Conservation (phyloP, 1,140 invertebrate species). For the Paralvinella palmiformis region DNA sequence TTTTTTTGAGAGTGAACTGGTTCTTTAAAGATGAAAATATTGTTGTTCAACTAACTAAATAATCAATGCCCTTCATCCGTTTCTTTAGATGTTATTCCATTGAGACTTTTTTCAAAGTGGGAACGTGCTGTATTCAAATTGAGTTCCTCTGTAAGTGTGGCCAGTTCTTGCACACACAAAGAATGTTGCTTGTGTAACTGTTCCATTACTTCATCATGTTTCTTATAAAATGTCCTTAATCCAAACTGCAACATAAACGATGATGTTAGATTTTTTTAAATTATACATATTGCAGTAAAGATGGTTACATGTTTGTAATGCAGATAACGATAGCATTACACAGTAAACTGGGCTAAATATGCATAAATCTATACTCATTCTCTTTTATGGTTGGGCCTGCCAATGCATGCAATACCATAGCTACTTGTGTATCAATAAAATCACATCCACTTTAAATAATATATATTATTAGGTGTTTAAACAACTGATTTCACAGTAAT, state of each 20-base stretch:
- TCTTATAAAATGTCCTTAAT: slow-evolving; percentile 23
- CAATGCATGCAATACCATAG: background rate
- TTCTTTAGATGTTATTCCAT: no score
- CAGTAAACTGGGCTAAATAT: background rate
- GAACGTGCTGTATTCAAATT: background rate
- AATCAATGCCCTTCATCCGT: no score
- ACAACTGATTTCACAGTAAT: no score
- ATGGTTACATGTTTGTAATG: no score
- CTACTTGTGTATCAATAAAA: background rate
- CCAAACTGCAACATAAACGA: slow-evolving; percentile 26
- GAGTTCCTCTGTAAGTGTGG: slow-evolving; percentile 20
- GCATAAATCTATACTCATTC: background rate
- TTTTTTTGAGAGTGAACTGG: no score
- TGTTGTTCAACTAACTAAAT: no score
- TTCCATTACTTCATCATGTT: slow-evolving; percentile 27
- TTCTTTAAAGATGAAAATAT: no score
- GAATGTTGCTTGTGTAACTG: slow-evolving; percentile 24
- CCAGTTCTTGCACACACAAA: slow-evolving; percentile 27
- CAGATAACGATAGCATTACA: background rate
- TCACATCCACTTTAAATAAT: no score
- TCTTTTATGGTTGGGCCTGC: background rate
- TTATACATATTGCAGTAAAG: background rate
- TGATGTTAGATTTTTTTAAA: background rate
- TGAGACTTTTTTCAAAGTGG: slow-evolving; percentile 4
- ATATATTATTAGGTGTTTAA: no score